Base-by-base conservation (phyloP, 2,797 vertebrate genomes). In the Forpus xanthops region DNA sequence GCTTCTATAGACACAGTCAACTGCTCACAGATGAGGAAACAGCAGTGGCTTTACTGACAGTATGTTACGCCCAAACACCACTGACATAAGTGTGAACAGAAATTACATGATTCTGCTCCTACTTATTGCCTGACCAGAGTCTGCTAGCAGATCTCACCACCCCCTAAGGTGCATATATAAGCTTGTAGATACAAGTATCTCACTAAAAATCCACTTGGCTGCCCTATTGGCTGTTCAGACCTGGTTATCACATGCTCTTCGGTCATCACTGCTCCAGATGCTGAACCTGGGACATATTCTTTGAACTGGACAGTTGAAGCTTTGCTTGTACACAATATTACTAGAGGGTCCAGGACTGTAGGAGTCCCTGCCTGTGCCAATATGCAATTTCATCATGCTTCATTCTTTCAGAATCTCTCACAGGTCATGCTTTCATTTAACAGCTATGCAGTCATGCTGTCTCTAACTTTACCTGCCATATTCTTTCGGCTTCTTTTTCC, bases 1-100 rank as follows among this genome's bases (percentile, higher is more conserved):
- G 0, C 15, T 15, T 53, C 31, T 39, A 10, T 8, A 58, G 53
- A 42, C 21, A 44, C 3, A 37, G 24, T 33, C 20, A 61, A 14
- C 31, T 80, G 23, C 12, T 18, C 19, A 13, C 8, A 35, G 16
- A 44, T 5, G 62, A 53, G 25, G 33, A 35, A 55, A 55, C 8
- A 67, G 4, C 8, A 52, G 6, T 39, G 12, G 9, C 7, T 62
- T 70, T 65, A 19, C 9, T 39, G 55, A n/a, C 24, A 65, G 27
- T 25, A 33, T 7, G 1, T 33, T 49, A 14, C 9, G 23, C 3
- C 3, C 2, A 0, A 66, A 11, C 8, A 30, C 5, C 39, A 25
- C 12, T 66, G 35, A 47, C 12, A 1, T 8, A 12, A 60, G 10
- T 1, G 5, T 28, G 60, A 72, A 45, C 14, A 85, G 27, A 78